Conservation (phyloP, 2,888 invertebrate genomes). For the Carcina quercana region DNA sequence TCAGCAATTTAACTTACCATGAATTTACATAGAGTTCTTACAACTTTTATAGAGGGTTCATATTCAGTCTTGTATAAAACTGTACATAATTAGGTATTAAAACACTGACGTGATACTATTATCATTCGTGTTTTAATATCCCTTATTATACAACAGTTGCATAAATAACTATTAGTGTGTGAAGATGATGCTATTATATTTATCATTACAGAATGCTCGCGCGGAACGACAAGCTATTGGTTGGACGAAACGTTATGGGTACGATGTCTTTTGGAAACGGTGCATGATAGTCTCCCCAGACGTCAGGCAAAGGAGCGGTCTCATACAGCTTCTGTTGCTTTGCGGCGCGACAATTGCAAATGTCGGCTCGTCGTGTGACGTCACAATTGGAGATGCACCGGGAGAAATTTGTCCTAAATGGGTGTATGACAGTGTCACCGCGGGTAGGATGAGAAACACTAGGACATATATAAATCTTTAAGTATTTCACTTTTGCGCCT, state of each 20-base stretch:
- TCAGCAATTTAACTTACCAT: too few relatives aligned
- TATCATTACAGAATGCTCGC: constrained; percentile 50
- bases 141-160: too few relatives aligned
- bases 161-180: too few relatives aligned
- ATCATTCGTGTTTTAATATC: too few relatives aligned
- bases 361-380: constrained; percentile 20
- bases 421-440: constrained; percentile 59
- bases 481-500: too few relatives aligned
- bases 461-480: constrained; percentile 4
- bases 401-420: constrained; percentile 48
- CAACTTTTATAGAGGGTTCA: too few relatives aligned
- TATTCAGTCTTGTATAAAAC: too few relatives aligned
- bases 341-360: constrained; percentile 42
- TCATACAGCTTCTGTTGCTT: constrained; percentile 34
- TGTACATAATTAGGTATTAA: too few relatives aligned
- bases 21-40: too few relatives aligned
- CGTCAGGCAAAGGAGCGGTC: constrained; percentile 38
- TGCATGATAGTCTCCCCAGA: constrained; percentile 29
- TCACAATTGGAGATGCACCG: constrained; percentile 32
- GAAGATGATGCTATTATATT: not conserved
- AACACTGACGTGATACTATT: too few relatives aligned
- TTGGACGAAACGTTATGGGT: constrained; percentile 39
- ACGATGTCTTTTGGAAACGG: constrained; percentile 51
- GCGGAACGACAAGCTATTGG: constrained; percentile 46
- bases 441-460: constrained; percentile 44